Evolutionary conservation across 2,888 invertebrate species (phyloP).

Genomic region (Trissonchulus sp.): DNA sequence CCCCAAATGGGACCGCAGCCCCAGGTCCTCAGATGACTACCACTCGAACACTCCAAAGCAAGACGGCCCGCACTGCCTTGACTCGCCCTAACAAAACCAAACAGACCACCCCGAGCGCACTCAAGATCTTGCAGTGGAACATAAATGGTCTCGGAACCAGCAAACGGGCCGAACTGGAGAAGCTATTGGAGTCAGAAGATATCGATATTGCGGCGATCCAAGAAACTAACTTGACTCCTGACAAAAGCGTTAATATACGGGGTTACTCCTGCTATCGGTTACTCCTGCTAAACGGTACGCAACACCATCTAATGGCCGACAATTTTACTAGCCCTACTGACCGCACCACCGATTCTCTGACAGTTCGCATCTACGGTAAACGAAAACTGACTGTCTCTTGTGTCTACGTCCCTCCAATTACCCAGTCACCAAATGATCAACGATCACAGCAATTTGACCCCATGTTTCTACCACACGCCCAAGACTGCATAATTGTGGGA

Average conservation of each 20-base stretch:
- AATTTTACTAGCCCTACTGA: background rate
- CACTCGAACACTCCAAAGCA: no score
- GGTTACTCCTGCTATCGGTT: constrained; percentile 6
- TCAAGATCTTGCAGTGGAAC: no score
- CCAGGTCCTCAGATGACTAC: no score
- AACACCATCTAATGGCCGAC: background rate
- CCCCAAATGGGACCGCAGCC: no score
- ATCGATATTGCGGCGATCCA: constrained; percentile 7
- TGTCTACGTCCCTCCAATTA: constrained; percentile 17
- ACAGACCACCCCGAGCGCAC: no score
- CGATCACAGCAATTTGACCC: constrained; percentile 15
- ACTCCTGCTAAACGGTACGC: constrained; percentile 7
- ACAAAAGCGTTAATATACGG: constrained; percentile 4
- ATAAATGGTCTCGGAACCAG: no score
- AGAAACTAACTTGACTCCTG: constrained; percentile 12
- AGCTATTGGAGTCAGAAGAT: constrained; percentile 2
- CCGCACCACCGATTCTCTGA: constrained; percentile 14
- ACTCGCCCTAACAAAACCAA: no score
- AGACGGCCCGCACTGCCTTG: no score
- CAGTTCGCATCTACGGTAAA: constrained; percentile 5
- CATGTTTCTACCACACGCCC: background rate
- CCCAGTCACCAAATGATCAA: no score
- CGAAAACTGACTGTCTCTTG: constrained; percentile 2
- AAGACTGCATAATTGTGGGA: background rate
- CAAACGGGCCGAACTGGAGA: no score